Conservation (phyloP, 2,113 vertebrate genomes). For the Oryzias melastigma region DNA sequence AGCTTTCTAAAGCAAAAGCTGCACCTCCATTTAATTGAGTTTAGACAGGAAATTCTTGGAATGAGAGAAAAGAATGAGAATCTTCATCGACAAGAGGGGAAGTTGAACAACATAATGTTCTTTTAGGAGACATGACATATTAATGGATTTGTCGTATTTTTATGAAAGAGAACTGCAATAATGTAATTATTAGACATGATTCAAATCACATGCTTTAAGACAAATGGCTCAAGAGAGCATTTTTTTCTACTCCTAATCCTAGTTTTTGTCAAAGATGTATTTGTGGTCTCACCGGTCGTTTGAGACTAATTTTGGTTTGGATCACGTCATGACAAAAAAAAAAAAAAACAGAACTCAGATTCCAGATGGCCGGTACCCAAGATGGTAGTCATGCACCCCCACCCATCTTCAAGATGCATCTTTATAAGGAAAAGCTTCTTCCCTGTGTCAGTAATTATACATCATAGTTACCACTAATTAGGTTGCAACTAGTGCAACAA, state of each 20-base stretch:
- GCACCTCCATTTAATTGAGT: background rate
- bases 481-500: constrained; percentile 19
- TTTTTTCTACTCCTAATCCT: background rate
- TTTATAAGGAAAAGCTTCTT: constrained; percentile 53
- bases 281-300: constrained; percentile 57
- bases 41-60: constrained; percentile 8
- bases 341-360: constrained; percentile 51
- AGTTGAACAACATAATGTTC: constrained; percentile 15
- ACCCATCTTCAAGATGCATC: constrained; percentile 43
- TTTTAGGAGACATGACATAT: background rate
- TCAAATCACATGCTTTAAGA: no score
- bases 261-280: constrained; percentile 63
- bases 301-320: constrained; percentile 75
- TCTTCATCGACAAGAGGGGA: background rate
- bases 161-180: background rate
- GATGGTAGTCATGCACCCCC: constrained; percentile 44
- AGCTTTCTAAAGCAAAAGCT: background rate
- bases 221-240: no score
- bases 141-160: constrained; percentile 1
- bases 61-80: background rate
- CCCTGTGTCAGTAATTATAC: constrained; percentile 31
- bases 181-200: background rate
- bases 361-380: constrained; percentile 61
- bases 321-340: constrained; percentile 57
- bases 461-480: constrained; percentile 28